Conservation (phyloP, 1,140 invertebrate genomes). For the Metopolophium dirhodum region DNA sequence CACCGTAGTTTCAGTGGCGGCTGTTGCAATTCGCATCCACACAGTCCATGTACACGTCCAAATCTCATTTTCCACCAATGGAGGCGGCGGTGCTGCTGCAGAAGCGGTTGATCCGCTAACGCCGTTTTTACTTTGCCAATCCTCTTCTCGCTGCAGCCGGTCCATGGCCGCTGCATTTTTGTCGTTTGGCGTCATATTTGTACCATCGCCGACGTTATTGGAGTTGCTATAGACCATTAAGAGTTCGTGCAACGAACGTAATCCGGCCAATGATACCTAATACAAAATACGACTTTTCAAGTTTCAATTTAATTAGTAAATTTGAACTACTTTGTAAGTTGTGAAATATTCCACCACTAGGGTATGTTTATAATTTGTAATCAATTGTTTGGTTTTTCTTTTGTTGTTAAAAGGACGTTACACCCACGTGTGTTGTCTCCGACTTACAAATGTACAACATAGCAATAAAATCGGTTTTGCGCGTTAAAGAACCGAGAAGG, state of each 20-base stretch:
- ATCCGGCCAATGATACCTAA: constrained; percentile 86
- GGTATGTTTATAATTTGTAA: too few species aligned
- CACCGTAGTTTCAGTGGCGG: not conserved
- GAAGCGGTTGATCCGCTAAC: constrained; percentile 61
- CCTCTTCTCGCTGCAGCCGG: not conserved
- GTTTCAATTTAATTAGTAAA: too few species aligned
- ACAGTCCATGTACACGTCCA: constrained; percentile 84
- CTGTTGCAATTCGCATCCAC: constrained; percentile 82
- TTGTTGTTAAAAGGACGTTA: too few species aligned
- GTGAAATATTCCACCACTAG: too few species aligned
- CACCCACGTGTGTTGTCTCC: too few species aligned
- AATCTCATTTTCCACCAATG: constrained; percentile 66
- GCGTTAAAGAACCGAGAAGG: too few species aligned
- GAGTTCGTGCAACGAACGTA: constrained; percentile 96
- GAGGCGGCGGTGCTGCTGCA: constrained; percentile 60
- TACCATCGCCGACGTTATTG: constrained; percentile 63
- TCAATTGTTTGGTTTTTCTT: too few species aligned
- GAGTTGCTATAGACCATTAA: constrained; percentile 69
- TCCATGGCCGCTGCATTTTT: not conserved
- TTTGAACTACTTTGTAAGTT: too few species aligned
- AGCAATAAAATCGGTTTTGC: too few species aligned
- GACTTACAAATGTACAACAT: too few species aligned
- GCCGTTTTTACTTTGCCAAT: not conserved
- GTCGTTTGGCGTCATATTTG: constrained; percentile 59
- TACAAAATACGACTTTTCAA: constrained; percentile 42